phyloP scores from a whole-genome alignment of 2,797 vertebrate species.

The Bufotes viridis region DNA sequence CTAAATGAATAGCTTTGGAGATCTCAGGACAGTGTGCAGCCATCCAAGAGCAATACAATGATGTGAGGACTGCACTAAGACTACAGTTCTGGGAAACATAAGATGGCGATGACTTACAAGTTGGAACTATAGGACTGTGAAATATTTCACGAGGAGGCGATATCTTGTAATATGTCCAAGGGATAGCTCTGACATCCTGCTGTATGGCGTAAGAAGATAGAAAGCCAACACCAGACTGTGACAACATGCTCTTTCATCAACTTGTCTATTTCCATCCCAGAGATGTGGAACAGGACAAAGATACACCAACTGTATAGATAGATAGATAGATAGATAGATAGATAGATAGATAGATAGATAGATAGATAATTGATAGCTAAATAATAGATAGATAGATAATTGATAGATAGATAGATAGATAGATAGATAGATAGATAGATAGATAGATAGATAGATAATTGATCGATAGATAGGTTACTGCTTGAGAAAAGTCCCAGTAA shows the following conservation, averaged over 20 bases:
- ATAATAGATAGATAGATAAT: no score
- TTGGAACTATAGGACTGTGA: constrained; percentile 38
- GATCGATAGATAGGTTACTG: no score
- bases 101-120: constrained; percentile 42
- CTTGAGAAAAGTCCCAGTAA: no score
- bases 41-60: constrained; percentile 16
- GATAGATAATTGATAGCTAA: no score
- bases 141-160: constrained; percentile 47
- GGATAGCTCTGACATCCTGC: constrained; percentile 37
- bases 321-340: no score
- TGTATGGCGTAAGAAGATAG: constrained; percentile 17
- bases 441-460: no score
- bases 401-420: no score
- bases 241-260: constrained; percentile 40
- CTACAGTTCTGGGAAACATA: constrained; percentile 3
- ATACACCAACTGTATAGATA: neutral
- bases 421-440: no score
- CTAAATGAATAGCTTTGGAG: neutral
- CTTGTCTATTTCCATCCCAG: constrained; percentile 41
- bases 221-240: constrained; percentile 29
- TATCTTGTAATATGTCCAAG: constrained; percentile 39
- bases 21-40: neutral
- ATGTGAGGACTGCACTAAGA: constrained; percentile 16
- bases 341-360: no score
- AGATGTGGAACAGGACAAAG: neutral